phyloP scores from a whole-genome alignment of 2,113 vertebrate species.

The Vidua chalybeata region DNA sequence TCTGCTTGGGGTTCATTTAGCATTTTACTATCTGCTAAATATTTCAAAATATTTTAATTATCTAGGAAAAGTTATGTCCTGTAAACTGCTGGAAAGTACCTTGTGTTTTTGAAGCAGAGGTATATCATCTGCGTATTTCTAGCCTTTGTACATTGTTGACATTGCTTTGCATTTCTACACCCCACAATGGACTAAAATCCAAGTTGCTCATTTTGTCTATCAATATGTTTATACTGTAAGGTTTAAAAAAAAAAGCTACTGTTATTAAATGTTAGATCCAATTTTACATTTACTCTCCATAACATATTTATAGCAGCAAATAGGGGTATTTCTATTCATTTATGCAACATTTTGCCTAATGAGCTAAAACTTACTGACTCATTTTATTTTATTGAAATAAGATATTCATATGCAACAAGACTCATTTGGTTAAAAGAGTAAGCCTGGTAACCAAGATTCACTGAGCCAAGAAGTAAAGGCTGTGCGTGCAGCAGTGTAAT shows the following conservation, averaged over 20 bases:
- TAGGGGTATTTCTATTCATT: not conserved
- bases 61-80: not conserved
- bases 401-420: not conserved
- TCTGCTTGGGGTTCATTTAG: not conserved
- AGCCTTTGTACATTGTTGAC: not conserved
- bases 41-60: not conserved
- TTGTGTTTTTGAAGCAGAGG: not conserved
- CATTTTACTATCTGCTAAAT: not conserved
- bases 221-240: not conserved
- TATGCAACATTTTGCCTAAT: constrained; percentile 46
- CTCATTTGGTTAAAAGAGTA: not conserved
- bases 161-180: not conserved
- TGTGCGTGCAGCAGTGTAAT: not conserved
- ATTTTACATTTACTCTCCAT: not conserved
- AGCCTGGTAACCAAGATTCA: not conserved
- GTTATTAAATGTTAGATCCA: not conserved
- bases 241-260: not conserved
- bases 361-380: constrained; percentile 41
- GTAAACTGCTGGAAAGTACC: not conserved
- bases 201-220: not conserved
- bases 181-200: not conserved
- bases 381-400: constrained; percentile 39
- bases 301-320: constrained; percentile 16
- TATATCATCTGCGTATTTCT: fast-evolving
- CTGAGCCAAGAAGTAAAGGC: not conserved